A percentile compares a stretch with the other conserved stretches of the same genome.
These are phyloP conservation scores for Monodelphis domestica DNA, from an alignment of 2,797 vertebrate species.

Conservation along the genomic window DNA sequence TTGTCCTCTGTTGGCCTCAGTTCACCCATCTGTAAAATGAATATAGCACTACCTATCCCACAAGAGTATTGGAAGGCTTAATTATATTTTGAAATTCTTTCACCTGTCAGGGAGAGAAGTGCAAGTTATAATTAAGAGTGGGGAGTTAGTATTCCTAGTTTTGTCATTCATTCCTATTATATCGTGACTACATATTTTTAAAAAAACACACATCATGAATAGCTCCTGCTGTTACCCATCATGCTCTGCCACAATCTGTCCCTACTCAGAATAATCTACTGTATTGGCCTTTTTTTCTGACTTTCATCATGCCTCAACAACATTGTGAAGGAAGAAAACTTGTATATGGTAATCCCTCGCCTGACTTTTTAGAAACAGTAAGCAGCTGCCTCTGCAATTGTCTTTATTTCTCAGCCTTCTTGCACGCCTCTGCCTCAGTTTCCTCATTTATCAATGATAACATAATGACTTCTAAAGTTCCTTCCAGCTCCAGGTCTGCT, in stretches of 20 bases:
- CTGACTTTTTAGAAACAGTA: not conserved
- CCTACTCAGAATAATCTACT: not conserved
- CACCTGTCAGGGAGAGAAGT: constrained; percentile 66
- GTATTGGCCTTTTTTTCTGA: not conserved
- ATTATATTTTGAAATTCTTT: constrained; percentile 75
- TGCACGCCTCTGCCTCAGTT: not conserved
- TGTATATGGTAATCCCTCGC: not conserved
- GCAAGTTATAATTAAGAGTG: constrained; percentile 69
- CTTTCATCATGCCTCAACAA: not conserved
- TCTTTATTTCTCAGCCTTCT: not conserved
- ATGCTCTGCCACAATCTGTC: not conserved
- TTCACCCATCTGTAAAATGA: constrained; percentile 79
- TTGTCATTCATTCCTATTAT: constrained; percentile 35
- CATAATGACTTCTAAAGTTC: not conserved
- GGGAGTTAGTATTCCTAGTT: constrained; percentile 59
- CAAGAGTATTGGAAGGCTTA: constrained; percentile 64
- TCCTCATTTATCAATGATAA: not conserved
- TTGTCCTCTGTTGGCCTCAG: constrained; percentile 67
- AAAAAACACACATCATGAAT: constrained; percentile 23
- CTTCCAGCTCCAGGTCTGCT: not conserved
- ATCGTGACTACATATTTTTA: constrained; percentile 59
- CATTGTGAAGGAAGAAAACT: not conserved
- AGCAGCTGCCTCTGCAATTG: not conserved
- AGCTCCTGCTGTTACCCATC: not conserved
- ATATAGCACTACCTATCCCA: constrained; percentile 59